Evolutionary conservation across 2,797 vertebrate species (phyloP).

Genomic region (Corythornis leucogaster): DNA sequence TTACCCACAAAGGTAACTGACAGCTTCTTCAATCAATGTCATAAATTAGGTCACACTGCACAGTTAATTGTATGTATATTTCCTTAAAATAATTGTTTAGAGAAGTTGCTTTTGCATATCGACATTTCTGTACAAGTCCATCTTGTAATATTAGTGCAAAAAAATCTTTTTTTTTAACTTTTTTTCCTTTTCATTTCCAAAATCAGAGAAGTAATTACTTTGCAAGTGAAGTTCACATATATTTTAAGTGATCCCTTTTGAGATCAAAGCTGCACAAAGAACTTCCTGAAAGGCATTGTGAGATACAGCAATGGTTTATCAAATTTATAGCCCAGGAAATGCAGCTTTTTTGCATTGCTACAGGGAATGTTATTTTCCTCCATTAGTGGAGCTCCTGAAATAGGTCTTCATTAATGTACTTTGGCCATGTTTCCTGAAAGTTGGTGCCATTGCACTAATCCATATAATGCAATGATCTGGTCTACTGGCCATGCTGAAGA

Average conservation of each 20-base stretch:
- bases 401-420: not conserved
- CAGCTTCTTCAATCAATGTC: not conserved
- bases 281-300: not conserved
- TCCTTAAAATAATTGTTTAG: not conserved
- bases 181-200: not conserved
- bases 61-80: not conserved
- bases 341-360: not conserved
- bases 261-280: not conserved
- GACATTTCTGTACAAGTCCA: not conserved
- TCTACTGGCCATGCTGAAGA: not conserved
- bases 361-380: not conserved
- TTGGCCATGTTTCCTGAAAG: not conserved
- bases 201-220: not conserved
- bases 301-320: not conserved
- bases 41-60: not conserved
- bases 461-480: accelerated
- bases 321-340: not conserved
- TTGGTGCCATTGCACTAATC: not conserved
- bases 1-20: not conserved
- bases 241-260: not conserved
- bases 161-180: not conserved
- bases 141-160: not conserved
- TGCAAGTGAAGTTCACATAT: not conserved
- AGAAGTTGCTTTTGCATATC: not conserved
- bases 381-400: not conserved